A percentile compares a stretch with the other conserved stretches of the same genome.
These are phyloP conservation scores for Crocallis elinguaria DNA, from an alignment of 2,888 invertebrate species.

Conservation along the genomic window DNA sequence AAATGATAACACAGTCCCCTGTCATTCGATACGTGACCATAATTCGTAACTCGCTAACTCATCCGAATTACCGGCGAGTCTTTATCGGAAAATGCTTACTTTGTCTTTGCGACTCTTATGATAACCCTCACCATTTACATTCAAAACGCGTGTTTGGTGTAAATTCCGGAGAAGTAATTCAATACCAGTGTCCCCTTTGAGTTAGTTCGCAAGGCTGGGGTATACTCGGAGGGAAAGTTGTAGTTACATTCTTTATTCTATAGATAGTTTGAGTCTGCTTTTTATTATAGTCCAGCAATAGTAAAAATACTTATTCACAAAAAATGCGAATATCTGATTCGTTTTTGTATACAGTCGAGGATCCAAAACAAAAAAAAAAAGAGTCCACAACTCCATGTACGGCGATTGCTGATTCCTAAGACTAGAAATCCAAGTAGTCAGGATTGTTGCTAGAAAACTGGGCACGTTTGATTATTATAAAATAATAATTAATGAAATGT, in stretches of 20 bases:
- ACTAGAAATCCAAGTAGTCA: too few species aligned
- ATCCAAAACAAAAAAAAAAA: too few species aligned
- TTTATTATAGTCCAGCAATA: too few species aligned
- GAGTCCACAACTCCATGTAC: too few species aligned
- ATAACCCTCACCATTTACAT: slow-evolving; percentile 54
- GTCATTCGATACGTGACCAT: slow-evolving; percentile 47
- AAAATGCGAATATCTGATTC: too few species aligned
- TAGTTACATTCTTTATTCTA: neutral
- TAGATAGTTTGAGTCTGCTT: too few species aligned
- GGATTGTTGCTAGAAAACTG: too few species aligned
- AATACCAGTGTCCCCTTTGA: slow-evolving; percentile 31
- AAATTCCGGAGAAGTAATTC: slow-evolving; percentile 49
- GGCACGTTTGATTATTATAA: too few species aligned
- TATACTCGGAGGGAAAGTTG: neutral
- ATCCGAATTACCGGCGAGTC: slow-evolving; percentile 46
- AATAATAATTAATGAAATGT: too few species aligned
- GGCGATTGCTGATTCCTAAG: too few species aligned
- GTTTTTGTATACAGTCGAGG: too few species aligned
- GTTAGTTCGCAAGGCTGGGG: slow-evolving; percentile 12
- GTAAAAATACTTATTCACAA: too few species aligned
- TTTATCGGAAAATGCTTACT: slow-evolving; percentile 60
- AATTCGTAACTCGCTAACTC: slow-evolving; percentile 38
- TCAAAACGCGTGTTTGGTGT: slow-evolving; percentile 50
- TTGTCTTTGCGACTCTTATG: slow-evolving; percentile 53
- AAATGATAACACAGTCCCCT: slow-evolving; percentile 45